Percentiles rank a stretch among this genome's conserved stretches.
Evolutionary conservation across 2,113 vertebrate species (phyloP).

Genomic region (Lipotes vexillifer): DNA sequence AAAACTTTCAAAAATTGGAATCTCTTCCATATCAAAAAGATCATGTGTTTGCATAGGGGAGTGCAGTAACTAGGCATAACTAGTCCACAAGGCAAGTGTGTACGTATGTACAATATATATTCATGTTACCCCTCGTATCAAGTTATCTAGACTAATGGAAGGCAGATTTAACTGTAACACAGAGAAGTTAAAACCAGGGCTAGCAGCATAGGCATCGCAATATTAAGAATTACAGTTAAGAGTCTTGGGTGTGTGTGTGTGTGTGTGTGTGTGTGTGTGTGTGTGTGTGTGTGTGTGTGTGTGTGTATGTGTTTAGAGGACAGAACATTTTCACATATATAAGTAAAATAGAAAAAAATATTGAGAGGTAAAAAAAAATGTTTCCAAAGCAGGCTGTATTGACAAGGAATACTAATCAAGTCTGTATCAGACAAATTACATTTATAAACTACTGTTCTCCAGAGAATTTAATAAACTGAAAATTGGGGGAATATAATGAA

Average conservation of each 20-base stretch:
- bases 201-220: neutral
- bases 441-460: conserved; percentile 13
- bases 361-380: neutral
- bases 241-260: neutral
- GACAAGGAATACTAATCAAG: conserved; percentile 18
- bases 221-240: neutral
- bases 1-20: neutral
- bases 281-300: too few relatives aligned
- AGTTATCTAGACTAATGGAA: neutral
- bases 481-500: neutral
- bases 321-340: neutral
- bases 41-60: neutral
- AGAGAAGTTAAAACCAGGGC: neutral
- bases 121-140: neutral
- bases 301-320: neutral
- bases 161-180: neutral
- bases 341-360: neutral
- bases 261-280: neutral
- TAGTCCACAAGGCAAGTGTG: neutral
- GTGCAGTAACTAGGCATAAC: neutral
- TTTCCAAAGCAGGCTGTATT: neutral
- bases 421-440: neutral
- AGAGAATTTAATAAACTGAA: conserved; percentile 57
- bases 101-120: neutral
- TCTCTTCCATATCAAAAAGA: neutral